Conservation (phyloP, 2,888 invertebrate genomes). For the Pterobdella sp. region DNA sequence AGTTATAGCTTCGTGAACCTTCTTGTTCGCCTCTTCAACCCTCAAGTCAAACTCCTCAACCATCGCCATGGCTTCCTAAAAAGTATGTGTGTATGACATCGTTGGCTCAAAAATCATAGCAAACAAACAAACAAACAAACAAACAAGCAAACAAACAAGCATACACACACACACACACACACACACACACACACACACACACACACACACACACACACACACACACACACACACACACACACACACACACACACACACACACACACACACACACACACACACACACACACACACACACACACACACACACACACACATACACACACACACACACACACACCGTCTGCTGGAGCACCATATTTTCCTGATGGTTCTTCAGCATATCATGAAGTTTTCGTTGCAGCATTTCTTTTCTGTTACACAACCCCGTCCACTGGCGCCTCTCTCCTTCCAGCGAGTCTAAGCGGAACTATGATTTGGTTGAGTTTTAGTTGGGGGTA, state of each 20-base stretch:
- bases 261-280: background rate
- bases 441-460: background rate
- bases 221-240: background rate
- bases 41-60: background rate
- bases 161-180: background rate
- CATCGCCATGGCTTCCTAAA: background rate
- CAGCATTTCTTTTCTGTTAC: background rate
- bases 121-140: background rate
- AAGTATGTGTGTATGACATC: background rate
- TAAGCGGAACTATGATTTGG: background rate
- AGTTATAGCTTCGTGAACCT: background rate
- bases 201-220: background rate
- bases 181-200: background rate
- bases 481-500: background rate
- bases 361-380: background rate
- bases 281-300: background rate
- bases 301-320: background rate
- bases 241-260: background rate
- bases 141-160: background rate
- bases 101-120: background rate
- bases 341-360: background rate
- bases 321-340: background rate
- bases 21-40: slow-evolving; percentile 9
- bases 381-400: background rate
- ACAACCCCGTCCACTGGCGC: background rate